phyloP scores from a whole-genome alignment of 2,888 invertebrate species.

The Drosophila nr. perissopoda region DNA sequence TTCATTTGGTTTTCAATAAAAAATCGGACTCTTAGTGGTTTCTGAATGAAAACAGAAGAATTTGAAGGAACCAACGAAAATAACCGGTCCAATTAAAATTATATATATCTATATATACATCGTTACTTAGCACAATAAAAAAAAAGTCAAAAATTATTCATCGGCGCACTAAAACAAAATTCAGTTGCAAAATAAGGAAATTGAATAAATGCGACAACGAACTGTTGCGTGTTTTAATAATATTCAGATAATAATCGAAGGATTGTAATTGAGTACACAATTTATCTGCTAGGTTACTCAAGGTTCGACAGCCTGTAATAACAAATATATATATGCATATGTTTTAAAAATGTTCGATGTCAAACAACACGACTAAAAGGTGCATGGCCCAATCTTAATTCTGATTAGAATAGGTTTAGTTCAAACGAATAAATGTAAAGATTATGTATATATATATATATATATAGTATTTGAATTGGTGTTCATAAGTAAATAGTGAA shows the following conservation, averaged over 20 bases:
- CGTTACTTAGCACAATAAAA: neutral
- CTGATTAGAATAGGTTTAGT: conserved; percentile 32
- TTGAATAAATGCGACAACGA: conserved; percentile 1
- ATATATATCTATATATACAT: neutral
- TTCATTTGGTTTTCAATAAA: neutral
- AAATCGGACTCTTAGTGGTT: neutral
- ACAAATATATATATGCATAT: neutral
- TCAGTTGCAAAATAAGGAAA: conserved; percentile 2
- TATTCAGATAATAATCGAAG: neutral
- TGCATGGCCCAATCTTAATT: conserved; percentile 56
- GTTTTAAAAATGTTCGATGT: conserved; percentile 30
- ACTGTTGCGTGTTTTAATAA: conserved; percentile 5
- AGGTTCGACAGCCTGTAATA: conserved; percentile 5
- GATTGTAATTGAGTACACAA: neutral
- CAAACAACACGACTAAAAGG: conserved; percentile 44
- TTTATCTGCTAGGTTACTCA: conserved; percentile 10
- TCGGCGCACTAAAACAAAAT: neutral
- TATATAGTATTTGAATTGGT: neutral
- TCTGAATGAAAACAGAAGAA: neutral
- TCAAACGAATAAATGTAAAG: neutral
- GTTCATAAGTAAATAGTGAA: neutral
- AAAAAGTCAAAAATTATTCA: neutral
- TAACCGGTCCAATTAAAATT: neutral
- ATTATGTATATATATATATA: neutral
- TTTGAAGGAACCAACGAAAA: neutral